These are phyloP conservation scores for Forbesichthys papilliferus DNA, from an alignment of 2,113 vertebrate species.

Conservation along the genomic window DNA sequence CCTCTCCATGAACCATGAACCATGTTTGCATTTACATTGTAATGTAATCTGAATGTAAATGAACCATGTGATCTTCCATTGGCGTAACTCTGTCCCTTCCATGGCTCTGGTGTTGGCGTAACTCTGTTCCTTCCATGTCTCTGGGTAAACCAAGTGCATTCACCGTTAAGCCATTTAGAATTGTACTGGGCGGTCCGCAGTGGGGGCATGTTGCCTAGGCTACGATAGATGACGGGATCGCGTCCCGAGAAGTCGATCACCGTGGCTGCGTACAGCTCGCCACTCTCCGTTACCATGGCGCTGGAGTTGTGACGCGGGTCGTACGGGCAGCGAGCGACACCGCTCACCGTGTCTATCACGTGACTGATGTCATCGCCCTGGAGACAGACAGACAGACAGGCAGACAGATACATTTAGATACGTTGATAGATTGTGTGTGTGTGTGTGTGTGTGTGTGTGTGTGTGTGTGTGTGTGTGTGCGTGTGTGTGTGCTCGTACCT, in stretches of 20 bases:
- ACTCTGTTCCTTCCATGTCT: no score
- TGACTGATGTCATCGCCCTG: constrained; percentile 85
- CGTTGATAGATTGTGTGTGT: no score
- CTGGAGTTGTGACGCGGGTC: constrained; percentile 96
- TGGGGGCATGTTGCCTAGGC: constrained; percentile 87
- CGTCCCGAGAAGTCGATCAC: constrained; percentile 95
- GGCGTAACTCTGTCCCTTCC: no score
- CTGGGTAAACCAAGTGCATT: background rate
- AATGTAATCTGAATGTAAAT: no score
- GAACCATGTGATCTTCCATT: no score
- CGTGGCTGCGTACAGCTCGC: constrained; percentile 93
- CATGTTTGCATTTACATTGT: no score
- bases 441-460: background rate
- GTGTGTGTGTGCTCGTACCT: constrained; percentile 62
- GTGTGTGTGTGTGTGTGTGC: no score
- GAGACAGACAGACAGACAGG: background rate
- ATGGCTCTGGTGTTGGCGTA: no score
- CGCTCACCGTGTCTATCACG: constrained; percentile 88
- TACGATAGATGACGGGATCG: constrained; percentile 94
- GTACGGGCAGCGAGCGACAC: constrained; percentile 94
- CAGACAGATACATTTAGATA: background rate
- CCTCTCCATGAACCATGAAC: no score
- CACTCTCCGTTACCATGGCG: constrained; percentile 86
- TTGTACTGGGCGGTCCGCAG: constrained; percentile 95
- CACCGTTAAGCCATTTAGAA: constrained; percentile 97